A percentile compares a stretch with the other conserved stretches of the same genome.
Evolutionary conservation across 2,797 vertebrate species (phyloP).

Genomic region (Miichthys miiuy): DNA sequence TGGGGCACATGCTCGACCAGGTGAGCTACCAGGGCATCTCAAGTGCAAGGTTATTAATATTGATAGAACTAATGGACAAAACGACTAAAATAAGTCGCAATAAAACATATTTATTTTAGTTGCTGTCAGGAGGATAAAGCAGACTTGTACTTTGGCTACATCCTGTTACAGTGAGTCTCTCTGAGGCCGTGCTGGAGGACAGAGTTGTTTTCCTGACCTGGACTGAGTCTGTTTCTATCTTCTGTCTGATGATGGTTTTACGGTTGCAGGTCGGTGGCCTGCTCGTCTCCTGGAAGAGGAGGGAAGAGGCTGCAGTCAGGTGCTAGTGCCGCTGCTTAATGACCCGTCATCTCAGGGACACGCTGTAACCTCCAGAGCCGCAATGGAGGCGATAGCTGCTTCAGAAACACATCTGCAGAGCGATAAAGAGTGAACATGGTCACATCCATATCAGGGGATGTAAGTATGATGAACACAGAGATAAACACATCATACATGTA

Average conservation of each 20-base stretch:
- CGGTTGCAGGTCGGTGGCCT: slow-evolving; percentile 3
- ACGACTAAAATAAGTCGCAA: too few species aligned
- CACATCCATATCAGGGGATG: neutral
- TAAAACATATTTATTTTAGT: too few species aligned
- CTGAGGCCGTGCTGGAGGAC: neutral
- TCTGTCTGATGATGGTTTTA: neutral
- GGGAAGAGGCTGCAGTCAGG: slow-evolving; percentile 16
- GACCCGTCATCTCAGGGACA: slow-evolving; percentile 43
- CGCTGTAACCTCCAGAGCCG: slow-evolving; percentile 38
- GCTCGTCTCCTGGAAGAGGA: neutral
- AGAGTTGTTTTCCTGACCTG: neutral
- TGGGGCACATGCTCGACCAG: too few species aligned
- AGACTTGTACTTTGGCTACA: neutral
- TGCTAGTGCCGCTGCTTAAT: slow-evolving; percentile 26
- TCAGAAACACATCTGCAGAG: neutral
- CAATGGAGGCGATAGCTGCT: slow-evolving; percentile 9
- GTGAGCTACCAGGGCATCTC: too few species aligned
- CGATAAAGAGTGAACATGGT: neutral
- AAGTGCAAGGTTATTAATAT: too few species aligned
- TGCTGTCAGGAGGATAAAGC: too few species aligned
- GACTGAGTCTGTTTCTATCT: slow-evolving; percentile 3
- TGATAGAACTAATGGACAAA: too few species aligned
- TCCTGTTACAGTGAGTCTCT: neutral
- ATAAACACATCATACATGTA: neutral
- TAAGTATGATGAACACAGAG: neutral